Conservation (phyloP, 2,113 vertebrate genomes). For the Rafetus swinhoei region DNA sequence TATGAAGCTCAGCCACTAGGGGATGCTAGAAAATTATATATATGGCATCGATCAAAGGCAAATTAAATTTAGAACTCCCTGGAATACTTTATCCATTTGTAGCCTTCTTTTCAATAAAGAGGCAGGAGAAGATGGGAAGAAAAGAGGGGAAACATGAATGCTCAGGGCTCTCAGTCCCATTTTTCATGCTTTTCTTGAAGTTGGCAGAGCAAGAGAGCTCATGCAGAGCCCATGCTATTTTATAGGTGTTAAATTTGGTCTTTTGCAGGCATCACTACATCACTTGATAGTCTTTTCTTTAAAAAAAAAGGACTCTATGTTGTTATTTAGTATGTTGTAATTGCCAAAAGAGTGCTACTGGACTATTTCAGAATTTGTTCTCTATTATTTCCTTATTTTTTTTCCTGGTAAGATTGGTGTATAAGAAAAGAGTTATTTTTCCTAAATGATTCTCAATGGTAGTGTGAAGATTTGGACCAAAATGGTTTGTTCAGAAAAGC, state of each 20-base stretch:
- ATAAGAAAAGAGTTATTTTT: background rate
- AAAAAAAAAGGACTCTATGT: too few species aligned
- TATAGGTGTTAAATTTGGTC: rapidly evolving
- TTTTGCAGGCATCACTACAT: background rate
- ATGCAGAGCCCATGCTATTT: background rate
- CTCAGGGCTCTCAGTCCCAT: background rate
- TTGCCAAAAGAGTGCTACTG: rapidly evolving
- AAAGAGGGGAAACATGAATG: background rate
- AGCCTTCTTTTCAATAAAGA: background rate
- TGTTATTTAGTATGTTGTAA: rapidly evolving
- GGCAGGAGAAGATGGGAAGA: background rate
- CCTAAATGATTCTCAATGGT: background rate
- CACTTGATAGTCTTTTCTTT: background rate
- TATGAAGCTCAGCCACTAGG: background rate
- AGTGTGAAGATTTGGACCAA: background rate
- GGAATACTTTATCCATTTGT: background rate
- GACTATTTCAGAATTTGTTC: background rate
- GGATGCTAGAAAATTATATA: background rate
- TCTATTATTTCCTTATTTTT: background rate
- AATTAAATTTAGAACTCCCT: background rate
- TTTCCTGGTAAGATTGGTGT: background rate
- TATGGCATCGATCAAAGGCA: background rate
- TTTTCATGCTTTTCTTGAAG: background rate
- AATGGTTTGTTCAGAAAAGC: background rate
- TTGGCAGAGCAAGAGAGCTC: background rate